Evolutionary conservation across 2,797 vertebrate genomes (phyloP).

Genomic region (Rhyacichthys aspro): DNA sequence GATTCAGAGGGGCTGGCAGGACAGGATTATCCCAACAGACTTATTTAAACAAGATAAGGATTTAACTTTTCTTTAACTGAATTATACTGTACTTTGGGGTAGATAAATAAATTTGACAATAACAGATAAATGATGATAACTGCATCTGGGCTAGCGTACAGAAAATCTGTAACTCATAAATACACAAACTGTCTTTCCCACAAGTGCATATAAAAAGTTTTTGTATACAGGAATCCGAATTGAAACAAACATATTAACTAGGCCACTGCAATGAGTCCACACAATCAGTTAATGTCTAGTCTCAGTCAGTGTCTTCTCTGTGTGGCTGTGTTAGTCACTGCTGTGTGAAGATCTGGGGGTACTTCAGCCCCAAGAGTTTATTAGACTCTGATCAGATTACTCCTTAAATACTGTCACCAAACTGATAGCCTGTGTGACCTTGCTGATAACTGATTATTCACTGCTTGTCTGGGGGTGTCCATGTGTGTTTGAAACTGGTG

Average conservation of each 20-base stretch:
- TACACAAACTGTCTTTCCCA: not conserved
- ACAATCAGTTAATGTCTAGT: constrained; percentile 28
- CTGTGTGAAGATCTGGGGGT: constrained; percentile 24
- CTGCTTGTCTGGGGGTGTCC: not conserved
- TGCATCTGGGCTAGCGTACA: constrained; percentile 43
- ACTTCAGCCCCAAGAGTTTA: not conserved
- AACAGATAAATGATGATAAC: constrained; percentile 45
- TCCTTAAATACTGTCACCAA: constrained; percentile 20
- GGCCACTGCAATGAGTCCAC: constrained; percentile 4
- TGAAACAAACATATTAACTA: constrained; percentile 13
- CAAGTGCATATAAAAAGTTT: constrained; percentile 1
- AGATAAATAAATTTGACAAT: constrained; percentile 60
- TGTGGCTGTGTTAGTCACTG: constrained; percentile 38
- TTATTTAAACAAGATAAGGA: constrained; percentile 62
- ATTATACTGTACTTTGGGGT: constrained; percentile 43
- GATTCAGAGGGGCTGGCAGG: constrained; percentile 70
- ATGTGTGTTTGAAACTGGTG: constrained; percentile 1
- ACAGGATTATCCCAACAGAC: constrained; percentile 71
- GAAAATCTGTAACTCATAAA: not conserved
- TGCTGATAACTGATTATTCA: constrained; percentile 4
- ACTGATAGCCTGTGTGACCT: constrained; percentile 17
- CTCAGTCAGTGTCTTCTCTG: constrained; percentile 36
- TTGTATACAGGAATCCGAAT: constrained; percentile 3
- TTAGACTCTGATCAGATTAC: constrained; percentile 30
- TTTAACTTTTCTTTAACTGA: constrained; percentile 59